These are phyloP conservation scores for Caiman crocodilus DNA, from an alignment of 2,797 vertebrate genomes.

Conservation along the genomic window DNA sequence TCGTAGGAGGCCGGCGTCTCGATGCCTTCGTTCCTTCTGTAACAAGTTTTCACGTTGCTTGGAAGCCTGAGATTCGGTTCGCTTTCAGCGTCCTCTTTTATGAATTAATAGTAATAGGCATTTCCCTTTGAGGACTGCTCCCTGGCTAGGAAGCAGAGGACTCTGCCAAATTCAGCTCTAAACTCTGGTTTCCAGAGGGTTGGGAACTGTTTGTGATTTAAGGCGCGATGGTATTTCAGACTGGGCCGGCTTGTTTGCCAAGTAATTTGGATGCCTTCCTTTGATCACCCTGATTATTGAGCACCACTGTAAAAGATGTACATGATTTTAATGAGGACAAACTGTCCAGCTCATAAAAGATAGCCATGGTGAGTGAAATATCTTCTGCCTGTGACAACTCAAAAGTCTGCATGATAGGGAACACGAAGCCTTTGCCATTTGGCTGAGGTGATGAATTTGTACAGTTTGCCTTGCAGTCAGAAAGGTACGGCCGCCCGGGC, in stretches of 20 bases:
- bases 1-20: accelerated
- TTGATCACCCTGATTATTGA: neutral
- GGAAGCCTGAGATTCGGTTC: neutral
- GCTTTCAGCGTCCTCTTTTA: neutral
- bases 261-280: conserved; percentile 42
- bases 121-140: conserved; percentile 24
- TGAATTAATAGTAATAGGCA: neutral
- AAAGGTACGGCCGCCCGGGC: neutral
- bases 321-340: conserved; percentile 39
- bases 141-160: neutral
- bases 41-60: neutral
- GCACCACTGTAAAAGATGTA: conserved; percentile 18
- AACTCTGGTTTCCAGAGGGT: conserved; percentile 14
- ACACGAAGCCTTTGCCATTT: neutral
- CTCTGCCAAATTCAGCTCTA: conserved; percentile 1
- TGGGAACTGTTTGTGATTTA: neutral
- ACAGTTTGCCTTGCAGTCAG: neutral
- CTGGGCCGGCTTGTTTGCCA: neutral
- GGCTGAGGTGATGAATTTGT: neutral
- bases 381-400: neutral
- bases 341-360: conserved; percentile 25
- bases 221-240: neutral
- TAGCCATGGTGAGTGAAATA: conserved; percentile 35
- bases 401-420: neutral
- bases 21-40: neutral